These are phyloP conservation scores for Hippopotamus amphibius DNA, from an alignment of 2,113 vertebrate species.

Conservation along the genomic window DNA sequence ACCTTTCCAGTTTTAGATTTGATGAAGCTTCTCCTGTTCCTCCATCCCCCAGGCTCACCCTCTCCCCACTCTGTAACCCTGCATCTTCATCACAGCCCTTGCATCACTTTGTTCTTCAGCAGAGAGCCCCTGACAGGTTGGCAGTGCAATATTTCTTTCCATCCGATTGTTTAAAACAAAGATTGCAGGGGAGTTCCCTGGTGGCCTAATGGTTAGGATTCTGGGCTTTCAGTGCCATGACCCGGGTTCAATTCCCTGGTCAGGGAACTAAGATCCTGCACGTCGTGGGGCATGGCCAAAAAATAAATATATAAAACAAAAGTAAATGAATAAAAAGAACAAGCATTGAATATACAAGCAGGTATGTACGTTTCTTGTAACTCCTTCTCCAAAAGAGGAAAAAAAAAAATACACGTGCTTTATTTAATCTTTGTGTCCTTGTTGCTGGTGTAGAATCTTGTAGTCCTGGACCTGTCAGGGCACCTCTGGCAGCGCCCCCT, in stretches of 20 bases:
- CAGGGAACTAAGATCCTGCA: neutral
- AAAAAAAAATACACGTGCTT: no score
- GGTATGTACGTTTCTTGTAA: neutral
- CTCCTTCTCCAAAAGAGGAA: neutral
- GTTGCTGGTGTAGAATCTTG: neutral
- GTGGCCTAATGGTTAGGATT: neutral
- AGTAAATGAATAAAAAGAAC: neutral
- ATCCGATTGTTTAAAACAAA: neutral
- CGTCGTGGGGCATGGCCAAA: neutral
- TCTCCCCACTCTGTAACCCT: neutral
- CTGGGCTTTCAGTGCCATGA: no score
- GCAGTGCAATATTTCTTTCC: neutral
- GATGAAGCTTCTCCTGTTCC: neutral
- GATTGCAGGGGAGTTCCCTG: neutral
- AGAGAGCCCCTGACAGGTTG: neutral
- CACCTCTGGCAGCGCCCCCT: neutral
- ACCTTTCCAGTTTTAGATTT: neutral
- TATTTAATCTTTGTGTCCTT: neutral
- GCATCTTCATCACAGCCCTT: no score
- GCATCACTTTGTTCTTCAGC: neutral
- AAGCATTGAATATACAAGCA: constrained; percentile 74
- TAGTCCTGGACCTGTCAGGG: neutral
- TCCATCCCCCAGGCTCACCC: neutral
- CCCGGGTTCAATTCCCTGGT: neutral
- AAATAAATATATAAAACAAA: neutral